Evolutionary conservation across 2,888 invertebrate species (phyloP), one percentile per base, ranked within the genome.

Genomic region (Aleiodes testaceus): DNA sequence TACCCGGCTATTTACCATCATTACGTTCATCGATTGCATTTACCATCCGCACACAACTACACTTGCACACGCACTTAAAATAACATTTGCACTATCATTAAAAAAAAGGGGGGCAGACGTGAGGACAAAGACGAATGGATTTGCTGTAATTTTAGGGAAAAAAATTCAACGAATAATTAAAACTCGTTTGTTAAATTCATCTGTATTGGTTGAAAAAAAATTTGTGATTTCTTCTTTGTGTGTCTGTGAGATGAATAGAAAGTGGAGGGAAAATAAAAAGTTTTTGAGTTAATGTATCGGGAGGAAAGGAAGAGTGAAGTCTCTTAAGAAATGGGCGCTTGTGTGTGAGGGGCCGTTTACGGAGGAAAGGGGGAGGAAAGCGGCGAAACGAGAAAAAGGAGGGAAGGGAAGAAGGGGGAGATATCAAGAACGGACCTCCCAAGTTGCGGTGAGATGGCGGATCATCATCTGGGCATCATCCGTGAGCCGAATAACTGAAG

Each of bases 381-480:
- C 69, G 61, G 64, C 69, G 72, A 12, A 65, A 77, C 78, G 76
- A 78, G 74, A 67, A 77, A 77, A 75, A 26, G 77, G 75, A 71
- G 64, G 75, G 65, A 75, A 72, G 74, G 75, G 59, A 50, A 63
- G 64, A 66, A 72, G 5, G 26, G 55, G 72, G 44, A 59, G 79
- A 79, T 85, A 87, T 87, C 86, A 82, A 87, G 87, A 87, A 85
- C 85, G 85, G 87, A 87, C 87, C 87, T 87, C 87, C 87, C 87
- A 87, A 87, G 87, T 85, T 83, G 87, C 85, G 86, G 77, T 79
- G 87, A 84, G 86, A 87, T 87, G 87, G 87, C 87, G 85, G 86
- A 86, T 87, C 85, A 85, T 87, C 87, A 84, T 87, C 87, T 82
- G 84, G 84, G 84, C 84, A 83, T 86, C 85, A 86, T 82, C 82